phyloP scores from a whole-genome alignment of 1,140 invertebrate genomes.

The Lepidostoma basale region DNA sequence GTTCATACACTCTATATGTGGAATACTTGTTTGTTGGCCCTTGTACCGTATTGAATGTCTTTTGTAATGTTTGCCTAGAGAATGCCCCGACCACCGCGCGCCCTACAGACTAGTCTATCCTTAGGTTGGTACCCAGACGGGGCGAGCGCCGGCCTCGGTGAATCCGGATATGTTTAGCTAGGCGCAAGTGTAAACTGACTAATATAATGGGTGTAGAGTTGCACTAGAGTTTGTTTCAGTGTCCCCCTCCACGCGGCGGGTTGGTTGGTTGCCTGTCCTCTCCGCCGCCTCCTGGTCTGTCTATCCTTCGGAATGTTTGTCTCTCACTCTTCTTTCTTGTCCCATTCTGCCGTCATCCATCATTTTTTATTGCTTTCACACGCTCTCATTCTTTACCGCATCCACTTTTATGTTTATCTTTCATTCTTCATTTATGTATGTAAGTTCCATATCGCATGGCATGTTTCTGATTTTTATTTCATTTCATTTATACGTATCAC shows the following conservation, averaged over 20 bases:
- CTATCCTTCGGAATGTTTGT: constrained; percentile 48
- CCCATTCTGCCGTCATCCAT: constrained; percentile 44
- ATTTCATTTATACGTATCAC: neutral
- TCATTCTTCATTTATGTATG: neutral
- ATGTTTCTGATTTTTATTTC: constrained; percentile 16
- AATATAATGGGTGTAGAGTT: constrained; percentile 47
- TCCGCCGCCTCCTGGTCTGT: constrained; percentile 34
- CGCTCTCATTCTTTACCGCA: constrained; percentile 7
- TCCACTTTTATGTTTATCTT: neutral
- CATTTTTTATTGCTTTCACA: constrained; percentile 31
- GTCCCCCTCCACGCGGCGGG: constrained; percentile 54
- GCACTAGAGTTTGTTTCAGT: constrained; percentile 64
- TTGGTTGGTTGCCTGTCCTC: constrained; percentile 43
- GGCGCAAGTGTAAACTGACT: constrained; percentile 35
- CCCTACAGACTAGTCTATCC: constrained; percentile 1
- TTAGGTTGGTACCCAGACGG: neutral
- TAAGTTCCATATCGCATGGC: constrained; percentile 13
- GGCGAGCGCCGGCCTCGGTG: constrained; percentile 34
- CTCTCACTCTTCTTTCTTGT: constrained; percentile 47
- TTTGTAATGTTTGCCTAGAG: constrained; percentile 19
- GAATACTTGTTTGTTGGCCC: constrained; percentile 3
- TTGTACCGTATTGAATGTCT: constrained; percentile 3
- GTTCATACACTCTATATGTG: neutral
- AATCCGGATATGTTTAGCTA: constrained; percentile 38
- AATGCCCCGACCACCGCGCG: constrained; percentile 11